Conservation (phyloP, 2,113 vertebrate species). For the Rhynchopsitta pachyrhyncha region DNA sequence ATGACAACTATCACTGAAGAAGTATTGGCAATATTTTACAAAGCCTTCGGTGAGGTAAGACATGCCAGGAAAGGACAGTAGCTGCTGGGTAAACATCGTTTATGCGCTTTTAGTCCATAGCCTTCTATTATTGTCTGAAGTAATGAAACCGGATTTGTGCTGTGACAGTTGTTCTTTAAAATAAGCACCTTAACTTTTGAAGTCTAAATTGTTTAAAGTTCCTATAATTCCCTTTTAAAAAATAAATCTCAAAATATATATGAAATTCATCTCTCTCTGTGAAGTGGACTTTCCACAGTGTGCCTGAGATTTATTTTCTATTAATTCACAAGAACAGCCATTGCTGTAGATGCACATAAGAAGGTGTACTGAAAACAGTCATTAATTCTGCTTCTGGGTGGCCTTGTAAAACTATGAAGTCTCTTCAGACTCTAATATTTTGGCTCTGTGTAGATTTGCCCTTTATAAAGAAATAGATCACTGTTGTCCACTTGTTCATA, state of each 20-base stretch:
- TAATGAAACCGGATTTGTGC: not conserved
- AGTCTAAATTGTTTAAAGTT: not conserved
- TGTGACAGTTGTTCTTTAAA: not conserved
- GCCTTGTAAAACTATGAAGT: not conserved
- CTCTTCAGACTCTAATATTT: not conserved
- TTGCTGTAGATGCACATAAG: not conserved
- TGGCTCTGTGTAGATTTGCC: not conserved
- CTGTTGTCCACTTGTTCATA: not conserved
- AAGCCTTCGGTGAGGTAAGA: not conserved
- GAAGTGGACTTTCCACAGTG: not conserved
- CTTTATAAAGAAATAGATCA: constrained; percentile 7
- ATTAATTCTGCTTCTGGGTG: constrained; percentile 47
- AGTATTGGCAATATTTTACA: not conserved
- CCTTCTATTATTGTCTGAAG: constrained; percentile 31
- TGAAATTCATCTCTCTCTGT: not conserved
- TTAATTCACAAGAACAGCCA: not conserved
- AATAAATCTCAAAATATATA: not conserved
- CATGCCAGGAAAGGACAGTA: not conserved
- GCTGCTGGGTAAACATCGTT: not conserved
- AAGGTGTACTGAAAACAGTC: constrained; percentile 16
- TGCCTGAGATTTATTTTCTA: not conserved
- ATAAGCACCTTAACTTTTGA: not conserved
- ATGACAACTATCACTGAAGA: not conserved
- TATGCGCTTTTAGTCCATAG: not conserved
- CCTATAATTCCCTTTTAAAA: not conserved